These are phyloP conservation scores for Sebastes baramenuke DNA, from an alignment of 2,797 vertebrate genomes.

Conservation along the genomic window DNA sequence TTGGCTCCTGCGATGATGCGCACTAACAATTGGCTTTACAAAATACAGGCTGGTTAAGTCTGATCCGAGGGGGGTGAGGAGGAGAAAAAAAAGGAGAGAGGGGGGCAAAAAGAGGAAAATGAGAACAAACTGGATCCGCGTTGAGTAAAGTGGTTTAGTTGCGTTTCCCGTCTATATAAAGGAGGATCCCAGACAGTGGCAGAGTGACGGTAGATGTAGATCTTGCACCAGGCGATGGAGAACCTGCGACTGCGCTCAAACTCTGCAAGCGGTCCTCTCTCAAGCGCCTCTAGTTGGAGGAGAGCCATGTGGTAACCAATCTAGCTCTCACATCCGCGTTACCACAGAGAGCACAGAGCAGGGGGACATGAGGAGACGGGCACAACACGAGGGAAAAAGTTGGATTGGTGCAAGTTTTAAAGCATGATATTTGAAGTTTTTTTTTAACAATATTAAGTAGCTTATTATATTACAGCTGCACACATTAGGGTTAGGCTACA, in stretches of 20 bases:
- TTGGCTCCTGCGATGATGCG: conserved; percentile 75
- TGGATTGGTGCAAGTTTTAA: neutral
- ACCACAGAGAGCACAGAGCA: conserved; percentile 45
- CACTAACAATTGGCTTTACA: conserved; percentile 72
- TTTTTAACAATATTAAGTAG: neutral
- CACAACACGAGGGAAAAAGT: neutral
- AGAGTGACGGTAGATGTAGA: conserved; percentile 70
- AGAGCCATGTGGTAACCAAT: conserved; percentile 77
- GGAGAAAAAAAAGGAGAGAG: conserved; percentile 23
- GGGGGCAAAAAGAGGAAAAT: conserved; percentile 35
- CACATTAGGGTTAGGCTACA: neutral
- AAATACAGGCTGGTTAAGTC: conserved; percentile 66
- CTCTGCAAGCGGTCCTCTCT: conserved; percentile 79
- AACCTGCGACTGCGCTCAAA: conserved; percentile 84
- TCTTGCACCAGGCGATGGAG: conserved; percentile 75
- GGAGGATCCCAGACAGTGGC: conserved; percentile 69
- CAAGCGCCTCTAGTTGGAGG: conserved; percentile 83
- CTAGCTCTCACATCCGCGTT: conserved; percentile 50
- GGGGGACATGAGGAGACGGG: conserved; percentile 23
- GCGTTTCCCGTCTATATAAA: conserved; percentile 64
- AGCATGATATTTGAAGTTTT: neutral
- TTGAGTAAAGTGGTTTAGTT: conserved; percentile 58
- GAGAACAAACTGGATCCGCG: conserved; percentile 64
- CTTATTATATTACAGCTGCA: neutral
- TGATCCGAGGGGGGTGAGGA: conserved; percentile 49